A percentile compares a stretch with the other conserved stretches of the same genome.
Evolutionary conservation across 2,113 vertebrate species (phyloP).

Genomic region (Myanophis thanlyinensis): DNA sequence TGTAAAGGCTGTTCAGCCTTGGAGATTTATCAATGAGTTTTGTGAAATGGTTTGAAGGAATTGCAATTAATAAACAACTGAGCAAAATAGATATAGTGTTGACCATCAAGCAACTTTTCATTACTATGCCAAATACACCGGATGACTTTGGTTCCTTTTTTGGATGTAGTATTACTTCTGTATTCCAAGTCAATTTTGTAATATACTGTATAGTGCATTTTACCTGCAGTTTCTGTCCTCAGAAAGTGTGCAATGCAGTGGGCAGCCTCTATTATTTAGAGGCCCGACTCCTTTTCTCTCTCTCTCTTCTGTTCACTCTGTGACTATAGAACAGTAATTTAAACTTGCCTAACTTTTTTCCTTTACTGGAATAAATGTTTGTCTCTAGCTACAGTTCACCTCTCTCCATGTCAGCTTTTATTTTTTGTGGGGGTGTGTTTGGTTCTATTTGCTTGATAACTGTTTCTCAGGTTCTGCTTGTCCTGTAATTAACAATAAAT

Average conservation of each 20-base stretch:
- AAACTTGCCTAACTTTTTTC: not conserved
- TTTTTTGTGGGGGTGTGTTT: not conserved
- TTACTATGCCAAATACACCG: not conserved
- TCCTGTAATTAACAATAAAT: conserved; percentile 50
- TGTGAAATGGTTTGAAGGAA: not conserved
- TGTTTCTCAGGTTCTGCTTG: conserved; percentile 28
- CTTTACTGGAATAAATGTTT: not conserved
- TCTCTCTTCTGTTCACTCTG: not conserved
- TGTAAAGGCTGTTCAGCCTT: not conserved
- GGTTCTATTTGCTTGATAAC: not conserved
- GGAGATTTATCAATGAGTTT: not conserved
- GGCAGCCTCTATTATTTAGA: not conserved
- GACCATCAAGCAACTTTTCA: not conserved
- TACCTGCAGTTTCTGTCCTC: not conserved
- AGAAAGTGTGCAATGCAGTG: not conserved
- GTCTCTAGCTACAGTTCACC: not conserved
- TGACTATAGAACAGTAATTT: not conserved
- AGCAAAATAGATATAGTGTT: not conserved
- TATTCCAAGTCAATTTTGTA: not conserved
- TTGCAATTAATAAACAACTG: not conserved
- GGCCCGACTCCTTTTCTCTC: not conserved
- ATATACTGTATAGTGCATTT: not conserved
- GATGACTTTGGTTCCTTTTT: not conserved
- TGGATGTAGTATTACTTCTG: not conserved
- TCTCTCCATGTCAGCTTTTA: not conserved